These are phyloP conservation scores for Cosmorhoe ocellata DNA, from an alignment of 2,888 invertebrate genomes.

Conservation along the genomic window DNA sequence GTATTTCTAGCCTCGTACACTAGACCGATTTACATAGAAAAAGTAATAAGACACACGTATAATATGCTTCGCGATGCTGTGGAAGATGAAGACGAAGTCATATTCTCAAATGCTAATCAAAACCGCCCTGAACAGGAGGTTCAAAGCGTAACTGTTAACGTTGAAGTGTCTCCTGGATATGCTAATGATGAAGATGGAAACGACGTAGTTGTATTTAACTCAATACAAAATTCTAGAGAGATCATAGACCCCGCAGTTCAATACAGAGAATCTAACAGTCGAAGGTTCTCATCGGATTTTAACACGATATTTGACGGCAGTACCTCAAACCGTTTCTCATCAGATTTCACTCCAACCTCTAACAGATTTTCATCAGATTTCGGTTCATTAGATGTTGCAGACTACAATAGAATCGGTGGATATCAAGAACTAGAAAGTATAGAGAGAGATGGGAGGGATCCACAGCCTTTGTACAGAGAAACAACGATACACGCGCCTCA, in stretches of 20 bases:
- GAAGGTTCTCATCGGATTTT: conserved; percentile 55
- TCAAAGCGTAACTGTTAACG: conserved; percentile 25
- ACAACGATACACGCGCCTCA: conserved; percentile 75
- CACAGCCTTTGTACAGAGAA: conserved; percentile 81
- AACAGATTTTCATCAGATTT: conserved; percentile 67
- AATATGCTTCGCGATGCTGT: conserved; percentile 71
- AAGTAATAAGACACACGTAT: conserved; percentile 69
- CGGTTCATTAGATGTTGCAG: conserved; percentile 56
- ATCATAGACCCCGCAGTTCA: conserved; percentile 65
- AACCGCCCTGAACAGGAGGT: conserved; percentile 26
- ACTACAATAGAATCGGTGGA: conserved; percentile 53
- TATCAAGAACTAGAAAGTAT: conserved; percentile 73
- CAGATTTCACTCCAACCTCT: conserved; percentile 39
- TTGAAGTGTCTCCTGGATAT: conserved; percentile 36
- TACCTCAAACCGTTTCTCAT: conserved; percentile 41
- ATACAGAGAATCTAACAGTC: conserved; percentile 50
- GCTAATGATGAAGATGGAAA: conserved; percentile 62
- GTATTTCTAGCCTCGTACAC: conserved; percentile 77
- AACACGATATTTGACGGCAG: conserved; percentile 45
- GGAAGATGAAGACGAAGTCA: conserved; percentile 82
- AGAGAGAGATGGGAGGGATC: conserved; percentile 61
- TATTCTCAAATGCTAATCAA: conserved; percentile 72
- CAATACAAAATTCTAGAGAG: conserved; percentile 64
- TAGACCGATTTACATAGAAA: conserved; percentile 80
- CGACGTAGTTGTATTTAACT: conserved; percentile 72